Evolutionary conservation across 2,888 invertebrate species (phyloP), one percentile per base, ranked within the genome.

Genomic region (Ophraella communa): DNA sequence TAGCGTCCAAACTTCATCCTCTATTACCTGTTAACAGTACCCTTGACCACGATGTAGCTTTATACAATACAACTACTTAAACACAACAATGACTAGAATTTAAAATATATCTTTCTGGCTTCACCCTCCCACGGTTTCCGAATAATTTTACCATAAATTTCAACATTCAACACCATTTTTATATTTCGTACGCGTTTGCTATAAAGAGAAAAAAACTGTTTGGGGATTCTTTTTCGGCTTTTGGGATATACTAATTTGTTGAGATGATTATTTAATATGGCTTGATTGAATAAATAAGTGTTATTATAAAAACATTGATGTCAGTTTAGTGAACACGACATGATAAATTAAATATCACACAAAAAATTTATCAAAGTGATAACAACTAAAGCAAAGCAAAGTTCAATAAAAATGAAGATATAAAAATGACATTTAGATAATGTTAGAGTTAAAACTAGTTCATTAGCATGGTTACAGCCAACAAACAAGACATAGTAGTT

Each of bases 131-230:
- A 42, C 35, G 35, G 69, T 68, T 70, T 70, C 71, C 69, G 76
- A 75, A 77, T 77, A 77, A 77, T 77, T 77, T 68, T 63, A 45
- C 73, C 73, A 75, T 77, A 77, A 77, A 77, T 77, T 75, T 71
- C 62, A 67, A 58, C 64, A 74, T 72, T 72, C 73, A 74, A 76
- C 76, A 76, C 70, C 75, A 73, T 20, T 63, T 63, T 63, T 70
- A 67, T 74, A 76, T 77, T 75, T 75, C 74, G 65, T 67, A 56
- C 65, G 57, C 61, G 56, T 65, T 47, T 53, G 39, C 20, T 44
- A 51, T 47, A 76, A 75, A n/a, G n/a, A n/a, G n/a, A n/a, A n/a
- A 74, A 76, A 76, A 75, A 72, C 70, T 69, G 71, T 68, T 67
- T 62, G 66, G 61, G 69, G 63, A 66, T 69, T 70, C 71, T 70